Conservation (phyloP, 2,888 invertebrate genomes). For the Eupelmus urozonus region DNA sequence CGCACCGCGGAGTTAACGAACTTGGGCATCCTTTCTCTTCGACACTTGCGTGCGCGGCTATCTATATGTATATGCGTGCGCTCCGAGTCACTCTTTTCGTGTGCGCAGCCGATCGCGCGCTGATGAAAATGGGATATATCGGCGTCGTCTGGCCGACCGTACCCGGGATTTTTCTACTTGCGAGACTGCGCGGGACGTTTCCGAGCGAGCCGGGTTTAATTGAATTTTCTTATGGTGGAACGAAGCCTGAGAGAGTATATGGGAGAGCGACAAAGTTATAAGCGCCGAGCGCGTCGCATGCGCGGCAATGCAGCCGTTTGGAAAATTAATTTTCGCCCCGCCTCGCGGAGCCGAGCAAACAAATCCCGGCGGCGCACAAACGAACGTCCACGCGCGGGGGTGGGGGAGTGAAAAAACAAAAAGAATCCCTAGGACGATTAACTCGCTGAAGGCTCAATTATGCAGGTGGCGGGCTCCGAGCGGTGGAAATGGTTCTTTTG, state of each 20-base stretch:
- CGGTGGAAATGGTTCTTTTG: constrained; percentile 58
- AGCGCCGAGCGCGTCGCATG: too few relatives aligned
- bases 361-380: not conserved
- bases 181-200: too few relatives aligned
- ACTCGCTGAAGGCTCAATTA: constrained; percentile 55
- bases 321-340: constrained; percentile 33
- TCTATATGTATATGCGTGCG: too few relatives aligned
- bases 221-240: too few relatives aligned
- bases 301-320: not conserved
- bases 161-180: too few relatives aligned
- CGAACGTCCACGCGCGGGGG: not conserved
- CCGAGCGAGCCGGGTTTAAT: too few relatives aligned
- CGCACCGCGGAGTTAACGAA: constrained; percentile 34
- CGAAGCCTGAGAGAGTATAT: too few relatives aligned
- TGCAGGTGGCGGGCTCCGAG: constrained; percentile 39
- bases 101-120: too few relatives aligned
- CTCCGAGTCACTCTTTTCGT: not conserved
- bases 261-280: too few relatives aligned
- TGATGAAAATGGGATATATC: too few relatives aligned
- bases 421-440: constrained; percentile 39
- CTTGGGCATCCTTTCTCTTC: constrained; percentile 54
- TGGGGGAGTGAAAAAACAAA: not conserved
- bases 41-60: not conserved
- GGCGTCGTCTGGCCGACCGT: too few relatives aligned
- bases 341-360: not conserved